Evolutionary conservation across 2,888 invertebrate genomes (phyloP), one percentile per base, ranked within the genome.

Genomic region (Hetaerina titia): DNA sequence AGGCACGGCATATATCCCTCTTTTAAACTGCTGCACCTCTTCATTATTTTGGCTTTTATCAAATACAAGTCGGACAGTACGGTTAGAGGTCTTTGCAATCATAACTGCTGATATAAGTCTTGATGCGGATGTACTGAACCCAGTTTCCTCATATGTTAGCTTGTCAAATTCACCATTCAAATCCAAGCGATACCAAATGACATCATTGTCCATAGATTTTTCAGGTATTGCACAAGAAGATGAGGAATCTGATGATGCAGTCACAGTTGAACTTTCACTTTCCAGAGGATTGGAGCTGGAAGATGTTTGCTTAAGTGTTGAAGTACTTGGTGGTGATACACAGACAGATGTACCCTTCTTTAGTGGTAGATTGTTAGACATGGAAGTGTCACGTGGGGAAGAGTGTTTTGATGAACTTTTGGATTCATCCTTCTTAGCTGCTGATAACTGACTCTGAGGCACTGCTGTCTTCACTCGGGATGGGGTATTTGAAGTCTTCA

Each of bases 1-100:
- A 31, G 92, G 92, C 11, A 92, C 92, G 13, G 92, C 92, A 74
- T 92, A 92, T 56, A 92, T 92, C 31, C 92, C 92, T 92, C 69
- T 92, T 22, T 64, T 92, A n/a, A 92, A 92, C 9, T 92, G 69
- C 15, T 69, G 69, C 9, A 22, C 56, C n/a, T 89, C 89, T 58
- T 89, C 58, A 11, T 69, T 19, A 15, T 45, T 92, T 45, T 64
- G 56, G 25, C 22, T 92, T 57, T 92, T 92, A n/a, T 92, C 69
- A 63, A 92, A 92, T 22, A 69, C 56, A n/a, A 92, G 64, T 31
- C 92, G 69, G 25, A 92, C 92, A 74, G 92, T 92, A 7, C 92
- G 92, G 60, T 92, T 92, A 9, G 92, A 92, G 45, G 92, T 69
- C 22, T 69, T 69, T 56, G 92, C 92, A 9, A 92, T 92, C 69